A percentile compares a stretch with the other conserved stretches of the same genome.
These are phyloP conservation scores for Burhinus oedicnemus DNA, from an alignment of 2,113 vertebrate genomes.

Conservation along the genomic window DNA sequence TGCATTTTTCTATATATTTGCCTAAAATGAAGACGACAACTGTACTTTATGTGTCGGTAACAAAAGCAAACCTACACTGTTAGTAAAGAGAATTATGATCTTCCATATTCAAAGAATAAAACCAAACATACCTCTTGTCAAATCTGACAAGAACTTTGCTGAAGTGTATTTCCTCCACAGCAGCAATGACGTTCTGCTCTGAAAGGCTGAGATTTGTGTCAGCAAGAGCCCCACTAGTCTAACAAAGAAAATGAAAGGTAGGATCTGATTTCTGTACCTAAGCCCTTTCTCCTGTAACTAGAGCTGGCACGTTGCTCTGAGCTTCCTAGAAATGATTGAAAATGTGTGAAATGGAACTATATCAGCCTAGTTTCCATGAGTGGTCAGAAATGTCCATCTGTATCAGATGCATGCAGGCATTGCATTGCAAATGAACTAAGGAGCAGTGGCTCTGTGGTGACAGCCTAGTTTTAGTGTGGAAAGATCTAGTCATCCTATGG, in stretches of 20 bases:
- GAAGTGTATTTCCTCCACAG: background rate
- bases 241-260: background rate
- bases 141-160: background rate
- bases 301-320: background rate
- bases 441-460: background rate
- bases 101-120: slow-evolving; percentile 27
- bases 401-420: background rate
- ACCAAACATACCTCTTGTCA: background rate
- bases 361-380: background rate
- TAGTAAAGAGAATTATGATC: background rate
- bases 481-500: background rate
- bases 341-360: background rate
- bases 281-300: background rate
- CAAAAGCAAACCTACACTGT: background rate
- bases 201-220: background rate
- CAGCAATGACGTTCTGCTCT: background rate
- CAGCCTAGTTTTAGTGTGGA: background rate
- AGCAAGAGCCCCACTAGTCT: background rate
- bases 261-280: background rate
- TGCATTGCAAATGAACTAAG: background rate
- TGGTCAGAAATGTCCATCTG: background rate
- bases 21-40: slow-evolving; percentile 21
- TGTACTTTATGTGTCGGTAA: background rate
- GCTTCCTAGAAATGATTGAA: background rate
- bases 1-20: slow-evolving; percentile 38